phyloP scores from a whole-genome alignment of 2,113 vertebrate genomes.

The Malaclemys terrapin region DNA sequence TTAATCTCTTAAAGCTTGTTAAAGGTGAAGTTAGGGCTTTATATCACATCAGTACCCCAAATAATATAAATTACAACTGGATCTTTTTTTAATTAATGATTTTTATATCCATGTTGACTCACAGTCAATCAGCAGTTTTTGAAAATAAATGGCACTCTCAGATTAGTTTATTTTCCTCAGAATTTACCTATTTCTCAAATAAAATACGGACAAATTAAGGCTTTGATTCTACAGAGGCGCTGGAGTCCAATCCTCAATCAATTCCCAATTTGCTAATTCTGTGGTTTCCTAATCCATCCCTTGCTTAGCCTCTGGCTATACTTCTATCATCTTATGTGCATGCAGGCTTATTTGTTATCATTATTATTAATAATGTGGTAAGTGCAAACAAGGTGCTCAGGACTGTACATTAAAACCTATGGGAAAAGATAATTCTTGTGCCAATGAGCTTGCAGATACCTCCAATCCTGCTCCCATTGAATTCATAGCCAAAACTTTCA shows the following conservation, averaged over 20 bases:
- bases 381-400: not conserved
- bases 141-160: not conserved
- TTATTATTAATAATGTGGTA: not conserved
- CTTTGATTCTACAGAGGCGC: not conserved
- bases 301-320: not conserved
- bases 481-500: not conserved
- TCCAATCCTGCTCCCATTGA: not conserved
- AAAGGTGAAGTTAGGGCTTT: not conserved
- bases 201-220: not conserved
- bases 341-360: not conserved
- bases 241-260: not conserved
- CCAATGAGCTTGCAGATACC: not conserved
- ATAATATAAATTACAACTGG: not conserved
- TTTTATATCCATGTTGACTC: not conserved
- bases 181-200: not conserved
- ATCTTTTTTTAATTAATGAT: not conserved
- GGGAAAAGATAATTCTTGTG: not conserved
- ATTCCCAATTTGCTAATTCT: not conserved
- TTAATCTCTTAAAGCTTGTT: not conserved
- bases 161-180: not conserved
- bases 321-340: not conserved
- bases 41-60: not conserved
- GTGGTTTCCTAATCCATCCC: not conserved
- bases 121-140: not conserved
- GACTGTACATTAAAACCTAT: not conserved